Base-by-base conservation (phyloP, 1,140 invertebrate species). In the Lordiphosa stackelbergi region DNA sequence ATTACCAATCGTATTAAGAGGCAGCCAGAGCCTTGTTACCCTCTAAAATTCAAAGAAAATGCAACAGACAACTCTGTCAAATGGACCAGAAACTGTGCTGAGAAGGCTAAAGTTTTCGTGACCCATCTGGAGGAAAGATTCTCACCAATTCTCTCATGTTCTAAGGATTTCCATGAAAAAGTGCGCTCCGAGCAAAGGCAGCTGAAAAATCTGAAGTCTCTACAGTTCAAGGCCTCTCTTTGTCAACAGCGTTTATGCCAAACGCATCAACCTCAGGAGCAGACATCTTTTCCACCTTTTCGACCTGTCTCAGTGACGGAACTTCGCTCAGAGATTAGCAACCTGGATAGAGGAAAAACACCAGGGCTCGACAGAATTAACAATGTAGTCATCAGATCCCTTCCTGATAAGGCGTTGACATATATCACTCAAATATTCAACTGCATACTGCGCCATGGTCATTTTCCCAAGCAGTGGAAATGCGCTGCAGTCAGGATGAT, bases 401-500 rank as follows among this genome's bases (percentile, higher is more conserved):
- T 43, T 10, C 12, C 41, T 13, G 41, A 13, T 2, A 43, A 43
- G 3, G 41, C 41, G 3, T 2, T 36, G 9, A 43, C 6, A 0
- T 16, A 10, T 8, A 5, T 11, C 19, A 13, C 41, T 43, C 5
- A 4, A 7, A 43, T 12, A 4, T 43, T 19, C 9, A 43, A 43
- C 11, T 8, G 41, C 3, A 43, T 43, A 4, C 6, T 43, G 3
- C 12, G 11, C 4, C 19, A 10, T 16, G 41, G 41, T 4, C 11
- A 43, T 22, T 43, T 43, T 19, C 41, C 41, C 8, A 7, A n/a
- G 3, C 41, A 9, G 5, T 43, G 41, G 41, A 43, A 43, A n/a
- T 10, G 11, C 1, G 41, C 35, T 1, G 9, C n/a, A 36, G n/a
- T 36, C n/a, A 10, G 9, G 9, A 36, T 36, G 35, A 36, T 36